A percentile compares a stretch with the other conserved stretches of the same genome.
Evolutionary conservation across 2,888 invertebrate species (phyloP).

Genomic region (Drosophila silvestris): DNA sequence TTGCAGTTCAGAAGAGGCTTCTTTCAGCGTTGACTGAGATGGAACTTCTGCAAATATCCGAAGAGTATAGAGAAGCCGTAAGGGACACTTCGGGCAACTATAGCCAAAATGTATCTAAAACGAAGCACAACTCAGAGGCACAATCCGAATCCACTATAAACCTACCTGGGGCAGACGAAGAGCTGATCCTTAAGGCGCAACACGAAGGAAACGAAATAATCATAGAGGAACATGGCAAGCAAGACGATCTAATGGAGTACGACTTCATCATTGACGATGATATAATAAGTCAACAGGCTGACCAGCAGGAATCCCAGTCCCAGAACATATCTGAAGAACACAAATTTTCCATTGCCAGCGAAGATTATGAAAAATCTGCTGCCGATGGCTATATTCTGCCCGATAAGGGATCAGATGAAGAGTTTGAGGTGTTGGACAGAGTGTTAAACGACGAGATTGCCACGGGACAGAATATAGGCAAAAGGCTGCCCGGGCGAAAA

Average conservation of each 20-base stretch:
- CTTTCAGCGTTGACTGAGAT: conserved; percentile 36
- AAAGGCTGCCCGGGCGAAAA: conserved; percentile 40
- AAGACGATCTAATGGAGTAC: conserved; percentile 37
- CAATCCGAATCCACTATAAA: not conserved
- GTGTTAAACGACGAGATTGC: conserved; percentile 52
- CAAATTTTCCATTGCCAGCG: not conserved
- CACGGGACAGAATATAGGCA: conserved; percentile 7
- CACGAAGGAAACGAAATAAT: conserved; percentile 9
- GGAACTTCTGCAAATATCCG: conserved; percentile 36
- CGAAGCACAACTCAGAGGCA: not conserved
- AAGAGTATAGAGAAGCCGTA: conserved; percentile 32
- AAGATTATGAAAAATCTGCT: not conserved
- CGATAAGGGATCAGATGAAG: conserved; percentile 45
- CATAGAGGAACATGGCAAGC: conserved; percentile 8
- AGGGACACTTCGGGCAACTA: conserved; percentile 11
- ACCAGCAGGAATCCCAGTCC: not conserved
- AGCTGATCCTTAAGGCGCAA: conserved; percentile 10
- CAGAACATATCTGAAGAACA: conserved; percentile 9
- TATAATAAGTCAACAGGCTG: conserved; percentile 23
- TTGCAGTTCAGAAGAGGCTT: conserved; percentile 51
- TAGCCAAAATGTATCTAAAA: conserved; percentile 1
- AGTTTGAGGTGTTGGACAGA: conserved; percentile 39
- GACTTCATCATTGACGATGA: conserved; percentile 46
- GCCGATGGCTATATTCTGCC: conserved; percentile 22
- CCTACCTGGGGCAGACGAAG: not conserved